Base-by-base conservation (phyloP, 1,140 invertebrate species). In the Drosophila kohkoa region DNA sequence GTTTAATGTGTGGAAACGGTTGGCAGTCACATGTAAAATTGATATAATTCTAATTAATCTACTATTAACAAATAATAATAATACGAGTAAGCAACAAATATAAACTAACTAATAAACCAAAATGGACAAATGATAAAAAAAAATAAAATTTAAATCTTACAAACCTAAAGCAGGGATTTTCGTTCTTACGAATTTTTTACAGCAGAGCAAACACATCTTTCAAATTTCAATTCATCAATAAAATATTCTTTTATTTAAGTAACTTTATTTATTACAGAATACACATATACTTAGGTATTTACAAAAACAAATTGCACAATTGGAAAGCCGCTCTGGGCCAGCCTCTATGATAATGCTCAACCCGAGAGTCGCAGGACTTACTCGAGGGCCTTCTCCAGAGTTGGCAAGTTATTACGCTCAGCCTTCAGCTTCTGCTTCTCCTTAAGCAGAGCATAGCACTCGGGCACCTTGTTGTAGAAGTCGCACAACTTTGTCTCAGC, bases 391-490 rank as follows among this genome's bases (percentile, higher is more conserved):
- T 81, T 20, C 1, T 48, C 68, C 62, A 70, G n/a, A 15, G 41
- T 11, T 1, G 75, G 52, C 28, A 51, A 5, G 20, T 25, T 25
- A 32, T 79, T 81, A 51, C 75, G 68, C 25, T 88, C 80, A 10
- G 86, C 78, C 86, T 79, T 89, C 11, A 63, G 51, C 5, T 74
- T 72, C 48, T 89, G 85, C 51, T 89, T 89, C 51, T 91, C 90
- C 77, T 91, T 92, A 52, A 92, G 89, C 62, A 89, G 79, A 3
- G 82, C 85, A 48, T 88, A 91, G 54, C 91, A 92, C 57, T 92
- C 91, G 5, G 91, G 91, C 6, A 92, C 89, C 58, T 91, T 87
- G 59, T 78, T 91, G 64, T 92, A 92, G 70, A 92, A 92, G 48
- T 92, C 91, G 51, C 91, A 92, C 5, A 91, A 74, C 45, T 92